These are phyloP conservation scores for Camponotus fellah DNA, from an alignment of 2,888 invertebrate genomes.

Conservation along the genomic window DNA sequence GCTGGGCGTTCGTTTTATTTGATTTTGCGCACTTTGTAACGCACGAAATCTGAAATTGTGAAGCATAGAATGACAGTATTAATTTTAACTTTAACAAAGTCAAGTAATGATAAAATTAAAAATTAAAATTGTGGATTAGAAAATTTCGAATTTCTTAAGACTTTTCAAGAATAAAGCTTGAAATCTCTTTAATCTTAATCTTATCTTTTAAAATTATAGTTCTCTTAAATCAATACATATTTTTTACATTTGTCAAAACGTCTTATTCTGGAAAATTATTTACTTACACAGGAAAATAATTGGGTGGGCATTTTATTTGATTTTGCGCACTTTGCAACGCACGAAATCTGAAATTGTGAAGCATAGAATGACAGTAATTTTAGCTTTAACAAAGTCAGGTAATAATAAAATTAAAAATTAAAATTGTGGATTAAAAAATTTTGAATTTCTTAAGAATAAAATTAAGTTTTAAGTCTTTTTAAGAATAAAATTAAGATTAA, in stretches of 20 bases:
- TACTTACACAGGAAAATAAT: neutral
- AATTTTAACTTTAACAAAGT: neutral
- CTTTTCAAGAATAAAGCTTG: neutral
- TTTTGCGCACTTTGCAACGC: no score
- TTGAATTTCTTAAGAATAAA: neutral
- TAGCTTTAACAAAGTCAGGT: no score
- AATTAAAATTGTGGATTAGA: neutral
- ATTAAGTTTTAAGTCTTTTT: neutral
- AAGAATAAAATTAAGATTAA: neutral
- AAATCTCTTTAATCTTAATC: neutral
- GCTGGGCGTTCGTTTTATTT: neutral
- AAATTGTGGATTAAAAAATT: neutral
- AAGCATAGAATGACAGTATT: neutral
- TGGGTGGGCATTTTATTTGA: no score
- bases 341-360: no score
- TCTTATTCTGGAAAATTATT: neutral
- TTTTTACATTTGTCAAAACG: neutral
- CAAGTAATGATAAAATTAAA: no score
- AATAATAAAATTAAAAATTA: no score
- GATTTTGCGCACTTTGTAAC: conserved; percentile 33
- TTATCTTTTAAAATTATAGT: neutral
- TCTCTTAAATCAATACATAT: neutral
- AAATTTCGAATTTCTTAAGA: neutral
- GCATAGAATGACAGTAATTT: no score
- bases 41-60: conserved; percentile 50